Evolutionary conservation across 2,888 invertebrate species (phyloP).

Genomic region (Aphidoletes aphidimyza): DNA sequence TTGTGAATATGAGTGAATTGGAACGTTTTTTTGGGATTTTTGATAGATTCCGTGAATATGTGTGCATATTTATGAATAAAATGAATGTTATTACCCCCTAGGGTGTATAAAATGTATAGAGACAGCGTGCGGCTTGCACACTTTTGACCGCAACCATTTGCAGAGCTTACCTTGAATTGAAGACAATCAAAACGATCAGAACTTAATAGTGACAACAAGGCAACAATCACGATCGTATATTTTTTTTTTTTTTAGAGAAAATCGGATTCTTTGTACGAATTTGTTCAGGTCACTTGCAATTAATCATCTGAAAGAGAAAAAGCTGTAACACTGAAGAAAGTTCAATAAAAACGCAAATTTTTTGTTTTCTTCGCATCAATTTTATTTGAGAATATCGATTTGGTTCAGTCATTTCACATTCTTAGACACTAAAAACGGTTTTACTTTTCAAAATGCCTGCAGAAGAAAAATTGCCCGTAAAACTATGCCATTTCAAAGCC

Average conservation of each 20-base stretch:
- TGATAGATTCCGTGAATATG: too few relatives aligned
- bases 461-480: too few relatives aligned
- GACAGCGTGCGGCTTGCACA: background rate
- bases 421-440: background rate
- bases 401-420: background rate
- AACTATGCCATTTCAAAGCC: too few relatives aligned
- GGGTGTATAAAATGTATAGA: constrained; percentile 1
- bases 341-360: constrained; percentile 1
- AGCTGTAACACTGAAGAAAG: background rate
- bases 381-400: background rate
- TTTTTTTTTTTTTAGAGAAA: background rate
- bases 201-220: background rate
- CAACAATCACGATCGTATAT: background rate
- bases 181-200: background rate
- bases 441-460: background rate
- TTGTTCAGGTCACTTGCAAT: background rate
- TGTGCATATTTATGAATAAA: too few relatives aligned
- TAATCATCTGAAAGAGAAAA: constrained; percentile 8
- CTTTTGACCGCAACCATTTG: background rate
- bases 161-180: background rate
- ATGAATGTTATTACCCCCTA: too few relatives aligned
- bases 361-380: background rate
- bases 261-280: background rate
- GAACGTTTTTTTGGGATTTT: too few relatives aligned
- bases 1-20: too few relatives aligned